Conservation (phyloP, 2,888 invertebrate species). For the Siphonodentalium dalli region DNA sequence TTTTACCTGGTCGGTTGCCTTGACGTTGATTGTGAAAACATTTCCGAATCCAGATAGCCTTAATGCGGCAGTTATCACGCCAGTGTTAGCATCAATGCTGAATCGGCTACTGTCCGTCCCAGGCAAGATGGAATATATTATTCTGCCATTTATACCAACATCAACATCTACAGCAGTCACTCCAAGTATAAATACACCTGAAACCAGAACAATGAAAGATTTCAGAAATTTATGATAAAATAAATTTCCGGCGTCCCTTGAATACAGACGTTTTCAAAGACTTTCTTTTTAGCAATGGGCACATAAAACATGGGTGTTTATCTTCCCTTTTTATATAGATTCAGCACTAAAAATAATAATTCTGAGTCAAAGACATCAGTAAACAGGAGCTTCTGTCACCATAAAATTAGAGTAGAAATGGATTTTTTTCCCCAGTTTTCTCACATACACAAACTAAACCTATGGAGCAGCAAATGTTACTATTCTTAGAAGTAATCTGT, state of each 20-base stretch:
- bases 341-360: too few relatives aligned
- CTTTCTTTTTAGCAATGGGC: not conserved
- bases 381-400: too few relatives aligned
- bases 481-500: too few relatives aligned
- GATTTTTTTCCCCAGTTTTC: too few relatives aligned
- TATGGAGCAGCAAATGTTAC: too few relatives aligned
- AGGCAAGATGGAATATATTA: constrained; percentile 75
- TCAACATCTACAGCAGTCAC: constrained; percentile 87
- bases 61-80: constrained; percentile 81
- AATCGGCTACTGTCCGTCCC: constrained; percentile 83
- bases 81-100: constrained; percentile 79
- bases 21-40: constrained; percentile 60
- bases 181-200: constrained; percentile 84
- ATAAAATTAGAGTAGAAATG: too few relatives aligned
- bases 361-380: too few relatives aligned
- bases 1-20: constrained; percentile 77
- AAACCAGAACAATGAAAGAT: constrained; percentile 11
- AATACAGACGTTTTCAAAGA: not conserved
- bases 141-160: constrained; percentile 80
- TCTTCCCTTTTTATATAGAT: too few relatives aligned
- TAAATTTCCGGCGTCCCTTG: not conserved
- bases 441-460: too few relatives aligned
- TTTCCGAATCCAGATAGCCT: constrained; percentile 24
- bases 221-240: not conserved
- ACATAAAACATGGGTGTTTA: not conserved